Evolutionary conservation across 2,797 vertebrate genomes (phyloP).

Genomic region (Choloepus didactylus): DNA sequence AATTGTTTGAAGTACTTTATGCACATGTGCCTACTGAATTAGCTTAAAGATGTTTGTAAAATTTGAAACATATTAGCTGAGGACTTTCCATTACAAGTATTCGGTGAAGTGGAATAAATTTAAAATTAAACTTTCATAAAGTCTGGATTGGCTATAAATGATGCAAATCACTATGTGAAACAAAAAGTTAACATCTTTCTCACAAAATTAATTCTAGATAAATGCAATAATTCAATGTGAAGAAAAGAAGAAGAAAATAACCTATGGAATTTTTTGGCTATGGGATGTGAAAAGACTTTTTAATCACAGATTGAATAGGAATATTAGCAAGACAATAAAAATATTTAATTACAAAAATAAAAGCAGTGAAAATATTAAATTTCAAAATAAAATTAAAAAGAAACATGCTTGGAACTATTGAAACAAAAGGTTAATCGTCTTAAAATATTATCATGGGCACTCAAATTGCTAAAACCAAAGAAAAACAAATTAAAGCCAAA

Average conservation of each 20-base stretch:
- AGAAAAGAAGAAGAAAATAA: not conserved
- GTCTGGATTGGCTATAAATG: not conserved
- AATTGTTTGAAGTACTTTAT: not conserved
- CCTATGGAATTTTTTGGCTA: not conserved
- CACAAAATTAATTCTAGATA: not conserved
- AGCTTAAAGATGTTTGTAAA: not conserved
- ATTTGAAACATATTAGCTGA: not conserved
- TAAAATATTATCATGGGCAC: not conserved
- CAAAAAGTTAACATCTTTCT: not conserved
- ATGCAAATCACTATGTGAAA: not conserved
- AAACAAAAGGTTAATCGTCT: not conserved
- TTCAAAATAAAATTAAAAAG: constrained; percentile 1
- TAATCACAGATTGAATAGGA: not conserved
- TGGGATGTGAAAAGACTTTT: not conserved
- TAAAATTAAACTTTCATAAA: constrained; percentile 26
- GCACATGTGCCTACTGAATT: not conserved
- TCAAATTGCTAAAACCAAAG: constrained; percentile 12
- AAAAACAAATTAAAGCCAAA: not conserved
- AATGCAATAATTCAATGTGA: not conserved
- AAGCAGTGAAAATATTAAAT: not conserved
- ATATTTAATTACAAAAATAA: constrained; percentile 4
- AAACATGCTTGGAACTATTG: not conserved
- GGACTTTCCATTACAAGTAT: not conserved
- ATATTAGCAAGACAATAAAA: not conserved
- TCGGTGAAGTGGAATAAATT: not conserved